Base-by-base conservation (phyloP, 2,797 vertebrate species). In the Botia almorhae region DNA sequence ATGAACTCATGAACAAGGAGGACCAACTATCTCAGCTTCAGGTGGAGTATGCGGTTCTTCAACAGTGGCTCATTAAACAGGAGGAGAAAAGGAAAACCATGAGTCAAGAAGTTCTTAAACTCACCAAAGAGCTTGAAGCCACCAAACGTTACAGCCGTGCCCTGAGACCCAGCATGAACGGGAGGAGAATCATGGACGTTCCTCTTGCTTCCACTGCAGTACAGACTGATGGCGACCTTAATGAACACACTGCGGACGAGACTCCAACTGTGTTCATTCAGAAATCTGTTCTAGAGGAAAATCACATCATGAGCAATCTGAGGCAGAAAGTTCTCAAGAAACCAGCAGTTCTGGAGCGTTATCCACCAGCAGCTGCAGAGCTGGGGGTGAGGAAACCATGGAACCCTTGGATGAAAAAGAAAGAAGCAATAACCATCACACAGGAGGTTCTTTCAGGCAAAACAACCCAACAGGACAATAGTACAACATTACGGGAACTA, bases 1-100 rank as follows among this genome's bases (percentile, higher is more conserved):
- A 99, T 2, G 95, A 99, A n/a, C 88, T 99, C 81, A 98, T 99
- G 98, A 96, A 96, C 92, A 97, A 96, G 85, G 98, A 99, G 90
- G 98, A 99, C 86, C 96, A 96, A 87, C 95, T 99, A 46, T 96
- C 96, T 78, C 97, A 98, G 89, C 93, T 99, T 76, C 96, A 97
- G 77, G 96, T 95, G 0, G 96, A 98, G 75, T 97, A 96, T 68
- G 94, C 95, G 0, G 88, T 96, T 74, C 94, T 99, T 43, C 96
- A 97, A 89, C 95, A 95, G 83, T 94, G 95, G 71, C 94, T 97
- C 84, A 81, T 95, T 82, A 95, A 96, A 67, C 96, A 98, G 86
- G 96, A 97, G 77, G 94, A 90, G 68, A 96, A 92, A 87, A 98
- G 94, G 87, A 95, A 92, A 85, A 93, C 85, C 84, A 95, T 96